A percentile compares a stretch with the other conserved stretches of the same genome.
Evolutionary conservation across 2,113 vertebrate genomes (phyloP).

Genomic region (Actinemys pallida): DNA sequence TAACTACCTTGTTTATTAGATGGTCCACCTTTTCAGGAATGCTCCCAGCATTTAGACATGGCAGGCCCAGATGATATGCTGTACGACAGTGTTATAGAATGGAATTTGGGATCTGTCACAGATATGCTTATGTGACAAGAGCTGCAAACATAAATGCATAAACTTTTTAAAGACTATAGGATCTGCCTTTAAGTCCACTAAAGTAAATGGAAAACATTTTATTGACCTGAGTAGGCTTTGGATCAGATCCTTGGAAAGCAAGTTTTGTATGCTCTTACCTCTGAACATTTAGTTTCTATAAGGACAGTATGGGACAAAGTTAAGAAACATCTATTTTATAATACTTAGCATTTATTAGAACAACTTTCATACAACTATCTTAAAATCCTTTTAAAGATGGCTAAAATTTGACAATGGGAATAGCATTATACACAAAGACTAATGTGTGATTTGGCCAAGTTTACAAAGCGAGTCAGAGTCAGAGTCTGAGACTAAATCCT

Average conservation of each 20-base stretch:
- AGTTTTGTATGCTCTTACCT: neutral
- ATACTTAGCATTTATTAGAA: neutral
- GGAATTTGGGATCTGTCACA: neutral
- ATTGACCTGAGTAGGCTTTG: neutral
- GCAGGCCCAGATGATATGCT: conserved; percentile 52
- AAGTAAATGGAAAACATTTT: neutral
- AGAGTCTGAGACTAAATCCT: neutral
- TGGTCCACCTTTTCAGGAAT: conserved; percentile 50
- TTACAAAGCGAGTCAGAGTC: neutral
- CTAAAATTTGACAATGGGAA: neutral
- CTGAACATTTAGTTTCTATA: neutral
- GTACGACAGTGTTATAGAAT: conserved; percentile 46
- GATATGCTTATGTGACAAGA: neutral
- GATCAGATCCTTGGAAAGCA: neutral
- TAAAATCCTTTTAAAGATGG: neutral
- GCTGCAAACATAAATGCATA: neutral
- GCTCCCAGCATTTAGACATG: conserved; percentile 35
- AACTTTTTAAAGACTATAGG: neutral
- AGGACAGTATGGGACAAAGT: neutral
- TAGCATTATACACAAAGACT: neutral
- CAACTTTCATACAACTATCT: neutral
- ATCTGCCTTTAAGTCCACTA: neutral
- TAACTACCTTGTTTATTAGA: conserved; percentile 50
- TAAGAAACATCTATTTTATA: neutral
- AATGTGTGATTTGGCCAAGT: neutral